phyloP scores from a whole-genome alignment of 1,140 invertebrate species.

The Ridgeia piscesae region DNA sequence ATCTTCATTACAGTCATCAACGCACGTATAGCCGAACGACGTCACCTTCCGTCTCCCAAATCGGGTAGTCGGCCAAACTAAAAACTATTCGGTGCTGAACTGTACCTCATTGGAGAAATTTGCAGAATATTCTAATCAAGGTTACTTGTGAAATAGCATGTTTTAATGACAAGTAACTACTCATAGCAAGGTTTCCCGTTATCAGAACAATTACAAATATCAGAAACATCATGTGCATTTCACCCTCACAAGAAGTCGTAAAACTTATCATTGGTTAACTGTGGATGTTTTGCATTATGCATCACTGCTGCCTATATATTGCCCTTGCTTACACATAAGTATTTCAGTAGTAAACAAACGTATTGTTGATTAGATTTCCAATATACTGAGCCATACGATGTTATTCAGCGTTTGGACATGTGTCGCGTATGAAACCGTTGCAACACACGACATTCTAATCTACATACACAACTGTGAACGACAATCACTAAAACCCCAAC shows the following conservation, averaged over 20 bases:
- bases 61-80: not conserved
- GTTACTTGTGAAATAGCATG: not conserved
- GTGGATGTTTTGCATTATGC: not conserved
- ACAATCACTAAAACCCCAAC: not conserved
- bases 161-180: not conserved
- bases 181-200: not conserved
- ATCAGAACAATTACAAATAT: not conserved
- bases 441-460: not conserved
- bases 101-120: not conserved
- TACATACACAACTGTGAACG: conserved; percentile 1
- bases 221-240: not conserved
- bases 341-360: not conserved
- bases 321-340: not conserved
- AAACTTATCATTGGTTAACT: not conserved
- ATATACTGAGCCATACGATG: not conserved
- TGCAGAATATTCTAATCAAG: not conserved
- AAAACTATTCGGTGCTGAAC: not conserved
- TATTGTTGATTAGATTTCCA: not conserved
- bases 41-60: not conserved
- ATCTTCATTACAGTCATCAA: not conserved
- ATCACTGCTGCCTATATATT: not conserved
- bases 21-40: not conserved
- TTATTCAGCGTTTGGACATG: not conserved
- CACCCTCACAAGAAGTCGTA: not conserved
- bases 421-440: not conserved